Conservation (phyloP, 2,888 invertebrate species). For the Brenthis ino region DNA sequence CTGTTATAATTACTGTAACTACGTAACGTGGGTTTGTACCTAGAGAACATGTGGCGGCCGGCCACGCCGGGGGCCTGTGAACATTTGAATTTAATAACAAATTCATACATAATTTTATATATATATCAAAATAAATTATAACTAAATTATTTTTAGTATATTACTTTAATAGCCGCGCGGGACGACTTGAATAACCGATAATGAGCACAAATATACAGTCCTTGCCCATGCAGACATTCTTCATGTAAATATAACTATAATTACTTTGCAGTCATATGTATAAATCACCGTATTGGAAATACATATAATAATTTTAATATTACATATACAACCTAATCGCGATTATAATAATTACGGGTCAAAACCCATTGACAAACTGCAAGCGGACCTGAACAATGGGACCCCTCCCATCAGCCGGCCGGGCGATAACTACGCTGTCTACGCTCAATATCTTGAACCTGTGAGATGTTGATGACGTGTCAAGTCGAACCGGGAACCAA, state of each 20-base stretch:
- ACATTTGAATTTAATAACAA: constrained; percentile 32
- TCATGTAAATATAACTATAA: constrained; percentile 33
- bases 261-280: constrained; percentile 33
- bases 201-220: constrained; percentile 37
- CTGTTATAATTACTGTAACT: constrained; percentile 21
- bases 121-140: constrained; percentile 42
- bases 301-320: constrained; percentile 18
- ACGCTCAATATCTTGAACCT: constrained; percentile 30
- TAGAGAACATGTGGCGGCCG: constrained; percentile 20
- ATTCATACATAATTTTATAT: constrained; percentile 30
- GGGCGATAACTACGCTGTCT: constrained; percentile 8
- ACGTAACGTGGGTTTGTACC: constrained; percentile 13
- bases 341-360: constrained; percentile 12
- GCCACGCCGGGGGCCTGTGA: constrained; percentile 19
- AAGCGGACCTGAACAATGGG: constrained; percentile 21
- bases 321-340: constrained; percentile 29
- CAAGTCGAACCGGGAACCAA: constrained; percentile 19
- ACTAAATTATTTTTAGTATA: constrained; percentile 41
- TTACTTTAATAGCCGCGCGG: constrained; percentile 26
- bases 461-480: constrained; percentile 26
- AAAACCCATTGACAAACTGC: constrained; percentile 16
- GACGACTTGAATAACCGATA: constrained; percentile 26
- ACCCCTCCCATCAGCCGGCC: constrained; percentile 6
- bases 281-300: constrained; percentile 23
- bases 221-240: constrained; percentile 24